These are phyloP conservation scores for Theonella swinhoei DNA, from an alignment of 37 sponge, comb jelly and placozoan genomes.

Conservation along the genomic window DNA sequence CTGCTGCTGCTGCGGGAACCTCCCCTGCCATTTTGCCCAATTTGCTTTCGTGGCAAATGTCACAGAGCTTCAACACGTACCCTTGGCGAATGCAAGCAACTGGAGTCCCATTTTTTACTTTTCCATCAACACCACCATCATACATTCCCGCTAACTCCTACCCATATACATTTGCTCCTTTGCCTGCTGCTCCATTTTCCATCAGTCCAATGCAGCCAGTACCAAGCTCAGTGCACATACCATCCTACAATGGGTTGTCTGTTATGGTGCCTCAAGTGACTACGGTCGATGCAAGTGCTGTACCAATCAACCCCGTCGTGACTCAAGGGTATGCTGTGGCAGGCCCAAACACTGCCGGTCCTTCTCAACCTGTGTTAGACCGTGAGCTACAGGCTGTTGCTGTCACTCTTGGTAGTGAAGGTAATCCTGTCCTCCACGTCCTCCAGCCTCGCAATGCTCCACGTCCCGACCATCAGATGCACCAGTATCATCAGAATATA, in stretches of 20 bases:
- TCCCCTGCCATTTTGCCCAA: slow-evolving; percentile 18
- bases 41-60: slow-evolving; percentile 68
- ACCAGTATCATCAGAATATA: no score
- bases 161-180: slow-evolving; percentile 81
- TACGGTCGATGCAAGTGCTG: not conserved
- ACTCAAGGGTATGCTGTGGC: slow-evolving; percentile 15
- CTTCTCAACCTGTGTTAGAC: not conserved
- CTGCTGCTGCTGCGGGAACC: not conserved
- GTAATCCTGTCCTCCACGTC: not conserved
- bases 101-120: slow-evolving; percentile 74
- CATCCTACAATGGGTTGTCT: slow-evolving; percentile 39
- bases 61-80: slow-evolving; percentile 55
- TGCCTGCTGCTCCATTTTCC: slow-evolving; percentile 51
- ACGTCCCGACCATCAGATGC: no score
- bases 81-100: slow-evolving; percentile 63
- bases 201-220: slow-evolving; percentile 42
- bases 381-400: slow-evolving; percentile 22
- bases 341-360: not conserved
- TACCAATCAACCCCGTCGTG: not conserved
- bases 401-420: not conserved
- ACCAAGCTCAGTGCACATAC: slow-evolving; percentile 25
- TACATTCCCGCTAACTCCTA: slow-evolving; percentile 72
- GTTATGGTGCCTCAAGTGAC: slow-evolving; percentile 49
- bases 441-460: not conserved
- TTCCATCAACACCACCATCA: slow-evolving; percentile 73